These are phyloP conservation scores for Trichechus manatus DNA, from an alignment of 2,113 vertebrate genomes.

Conservation along the genomic window DNA sequence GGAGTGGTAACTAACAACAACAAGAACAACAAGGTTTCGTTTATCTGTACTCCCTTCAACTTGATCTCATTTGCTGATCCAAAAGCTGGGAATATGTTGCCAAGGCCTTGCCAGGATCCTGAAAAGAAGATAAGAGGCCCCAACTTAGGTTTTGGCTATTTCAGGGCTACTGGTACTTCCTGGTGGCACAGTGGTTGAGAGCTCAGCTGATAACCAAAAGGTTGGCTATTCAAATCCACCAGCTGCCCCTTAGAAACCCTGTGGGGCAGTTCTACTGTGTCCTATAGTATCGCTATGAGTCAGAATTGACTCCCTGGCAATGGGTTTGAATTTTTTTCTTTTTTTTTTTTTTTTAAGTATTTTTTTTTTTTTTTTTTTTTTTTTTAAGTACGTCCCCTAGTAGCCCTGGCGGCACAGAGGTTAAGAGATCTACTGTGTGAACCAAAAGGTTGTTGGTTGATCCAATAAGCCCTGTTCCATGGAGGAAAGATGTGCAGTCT, in stretches of 20 bases:
- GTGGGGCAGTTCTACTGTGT: too few relatives aligned
- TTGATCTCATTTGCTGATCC: background rate
- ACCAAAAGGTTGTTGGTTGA: background rate
- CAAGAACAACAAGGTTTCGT: background rate
- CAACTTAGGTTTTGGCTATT: background rate
- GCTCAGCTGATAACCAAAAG: too few relatives aligned
- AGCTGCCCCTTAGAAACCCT: background rate
- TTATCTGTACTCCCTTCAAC: background rate
- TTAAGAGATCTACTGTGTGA: background rate
- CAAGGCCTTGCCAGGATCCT: background rate
- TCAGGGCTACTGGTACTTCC: background rate
- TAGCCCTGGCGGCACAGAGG: background rate
- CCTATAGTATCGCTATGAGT: too few relatives aligned
- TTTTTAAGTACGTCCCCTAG: background rate
- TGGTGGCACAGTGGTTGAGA: too few relatives aligned
- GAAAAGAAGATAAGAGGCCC: background rate
- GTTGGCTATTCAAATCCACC: background rate
- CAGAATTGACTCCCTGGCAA: too few relatives aligned
- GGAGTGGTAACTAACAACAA: background rate
- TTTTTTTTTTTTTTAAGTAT: background rate
- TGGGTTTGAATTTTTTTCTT: too few relatives aligned
- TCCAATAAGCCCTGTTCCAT: rapidly evolving
- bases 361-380: too few relatives aligned
- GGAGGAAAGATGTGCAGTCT: background rate
- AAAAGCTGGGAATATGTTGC: background rate